These are phyloP conservation scores for Geotrypetes seraphini DNA, from an alignment of 2,797 vertebrate genomes.

Conservation along the genomic window DNA sequence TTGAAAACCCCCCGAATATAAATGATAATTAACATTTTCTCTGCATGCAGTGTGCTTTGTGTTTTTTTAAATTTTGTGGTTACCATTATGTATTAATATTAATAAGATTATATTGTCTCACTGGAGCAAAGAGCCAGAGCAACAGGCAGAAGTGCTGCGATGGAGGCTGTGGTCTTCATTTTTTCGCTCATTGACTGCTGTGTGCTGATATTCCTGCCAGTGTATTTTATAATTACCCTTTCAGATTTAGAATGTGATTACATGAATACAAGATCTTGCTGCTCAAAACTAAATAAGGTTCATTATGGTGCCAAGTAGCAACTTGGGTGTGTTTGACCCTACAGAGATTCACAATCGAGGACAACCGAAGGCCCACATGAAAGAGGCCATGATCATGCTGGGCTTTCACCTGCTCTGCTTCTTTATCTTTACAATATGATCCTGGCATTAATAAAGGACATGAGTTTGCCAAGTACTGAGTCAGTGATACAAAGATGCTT, in stretches of 20 bases:
- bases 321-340: constrained; percentile 95
- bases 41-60: too few species aligned
- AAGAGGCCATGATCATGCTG: constrained; percentile 95
- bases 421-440: constrained; percentile 98
- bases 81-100: too few species aligned
- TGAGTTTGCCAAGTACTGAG: constrained; percentile 40
- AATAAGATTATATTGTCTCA: too few species aligned
- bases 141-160: constrained; percentile 23
- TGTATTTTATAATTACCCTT: constrained; percentile 88
- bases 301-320: constrained; percentile 87
- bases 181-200: constrained; percentile 88
- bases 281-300: too few species aligned
- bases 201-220: constrained; percentile 84
- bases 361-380: constrained; percentile 94
- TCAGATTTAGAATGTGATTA: too few species aligned
- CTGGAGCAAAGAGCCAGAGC: neutral
- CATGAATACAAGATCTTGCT: too few species aligned
- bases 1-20: too few species aligned
- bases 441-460: too few species aligned
- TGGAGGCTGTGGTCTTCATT: constrained; percentile 89
- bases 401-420: constrained; percentile 98
- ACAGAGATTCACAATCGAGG: constrained; percentile 97
- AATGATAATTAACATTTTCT: too few species aligned
- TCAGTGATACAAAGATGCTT: constrained; percentile 37
- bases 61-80: too few species aligned